Evolutionary conservation across 2,797 vertebrate species (phyloP).

Genomic region (Sebastes steindachneri): DNA sequence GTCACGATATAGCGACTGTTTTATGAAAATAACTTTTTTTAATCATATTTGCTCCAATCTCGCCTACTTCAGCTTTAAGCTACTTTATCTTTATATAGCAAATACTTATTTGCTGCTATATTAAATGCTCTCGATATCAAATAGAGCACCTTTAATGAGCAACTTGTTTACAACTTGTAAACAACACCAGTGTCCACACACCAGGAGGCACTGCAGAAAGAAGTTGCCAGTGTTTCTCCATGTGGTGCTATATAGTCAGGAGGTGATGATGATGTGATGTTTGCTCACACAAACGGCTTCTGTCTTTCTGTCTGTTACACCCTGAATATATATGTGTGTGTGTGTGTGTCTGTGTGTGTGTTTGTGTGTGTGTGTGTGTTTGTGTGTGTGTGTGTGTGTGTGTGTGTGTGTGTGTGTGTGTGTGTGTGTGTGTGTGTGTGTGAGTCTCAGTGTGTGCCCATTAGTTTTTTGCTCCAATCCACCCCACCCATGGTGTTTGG

Average conservation of each 20-base stretch:
- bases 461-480: not conserved
- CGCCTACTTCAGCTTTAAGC: no score
- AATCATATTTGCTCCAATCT: no score
- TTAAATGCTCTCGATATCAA: no score
- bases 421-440: not conserved
- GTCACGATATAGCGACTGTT: no score
- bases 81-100: no score
- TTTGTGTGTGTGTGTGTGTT: not conserved
- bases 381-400: not conserved
- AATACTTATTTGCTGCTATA: no score
- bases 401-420: not conserved
- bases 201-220: no score
- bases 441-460: not conserved
- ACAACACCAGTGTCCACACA: not conserved
- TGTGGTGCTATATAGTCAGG: not conserved
- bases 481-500: slow-evolving; percentile 31
- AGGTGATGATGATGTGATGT: slow-evolving; percentile 8
- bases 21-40: no score
- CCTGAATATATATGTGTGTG: not conserved
- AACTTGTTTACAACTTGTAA: not conserved
- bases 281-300: slow-evolving; percentile 14
- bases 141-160: not conserved
- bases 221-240: not conserved
- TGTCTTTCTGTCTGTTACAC: not conserved
- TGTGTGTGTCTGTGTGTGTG: not conserved